Evolutionary conservation across 2,888 invertebrate genomes (phyloP), one percentile per base, ranked within the genome.

Genomic region (Boloria euphrosyne): DNA sequence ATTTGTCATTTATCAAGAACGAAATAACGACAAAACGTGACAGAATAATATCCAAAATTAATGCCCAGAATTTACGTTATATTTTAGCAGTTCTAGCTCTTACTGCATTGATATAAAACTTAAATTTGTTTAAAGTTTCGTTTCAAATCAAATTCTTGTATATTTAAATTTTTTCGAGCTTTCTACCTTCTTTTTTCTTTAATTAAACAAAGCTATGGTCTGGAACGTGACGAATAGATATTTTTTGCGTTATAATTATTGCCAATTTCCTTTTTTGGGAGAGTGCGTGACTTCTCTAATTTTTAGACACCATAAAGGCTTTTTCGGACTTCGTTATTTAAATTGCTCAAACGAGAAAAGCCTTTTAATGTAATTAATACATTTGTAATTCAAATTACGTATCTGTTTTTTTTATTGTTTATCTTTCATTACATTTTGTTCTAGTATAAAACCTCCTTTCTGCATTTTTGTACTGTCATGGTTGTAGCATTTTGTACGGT

Each of bases 181-280:
- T 10, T 4, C 6, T 7, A 46, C 55, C 44, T 22, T 57, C 22
- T 57, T 46, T 55, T 57, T 44, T 22, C 22, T 62, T 62, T 62
- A 62, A 62, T 62, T 62, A 62, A 62, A 55, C 62, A 62, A 62
- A 55, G 55, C 62, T 62, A 49, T 55, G 49, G 44, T 22, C 44
- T 44, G 44, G 44, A 46, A 57, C 55, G 55, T 57, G 55, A 57
- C 44, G 44, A 46, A 57, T 57, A 57, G n/a, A 57, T 7, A 18
- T 54, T 44, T 55, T 18, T 57, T 46, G 22, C 14, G 38, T 13
- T n/a, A n/a, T n/a, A 57, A 57, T 44, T 57, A 46, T 57, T 57
- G 55, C 55, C n/a, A 57, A 57, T 57, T 57, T 57, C 14, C 44
- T 44, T 38, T 38, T 38, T 57, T 46, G 22, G 55, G 10, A 43